Evolutionary conservation across 2,888 invertebrate genomes (phyloP).

Genomic region (Drosophila mercatorum): DNA sequence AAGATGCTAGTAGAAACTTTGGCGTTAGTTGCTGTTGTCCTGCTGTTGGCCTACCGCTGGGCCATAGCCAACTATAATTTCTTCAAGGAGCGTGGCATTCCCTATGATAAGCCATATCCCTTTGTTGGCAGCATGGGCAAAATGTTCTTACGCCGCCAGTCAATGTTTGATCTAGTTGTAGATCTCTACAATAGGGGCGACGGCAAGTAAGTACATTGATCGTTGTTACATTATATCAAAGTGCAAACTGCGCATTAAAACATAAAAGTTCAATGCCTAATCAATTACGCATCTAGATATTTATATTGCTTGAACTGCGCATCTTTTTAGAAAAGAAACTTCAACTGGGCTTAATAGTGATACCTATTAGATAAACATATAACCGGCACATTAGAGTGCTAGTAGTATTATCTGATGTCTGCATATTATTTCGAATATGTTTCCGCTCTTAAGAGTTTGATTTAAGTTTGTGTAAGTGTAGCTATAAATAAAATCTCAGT

Average conservation of each 20-base stretch:
- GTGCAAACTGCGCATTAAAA: constrained; percentile 8
- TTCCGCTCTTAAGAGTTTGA: too few species aligned
- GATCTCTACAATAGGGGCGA: constrained; percentile 31
- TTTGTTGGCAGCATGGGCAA: constrained; percentile 43
- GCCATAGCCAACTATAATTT: constrained; percentile 57
- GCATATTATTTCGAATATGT: too few species aligned
- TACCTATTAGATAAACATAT: not conserved
- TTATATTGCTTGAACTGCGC: not conserved
- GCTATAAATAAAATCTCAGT: too few species aligned
- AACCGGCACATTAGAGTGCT: not conserved
- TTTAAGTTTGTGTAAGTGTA: too few species aligned
- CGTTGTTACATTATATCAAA: not conserved
- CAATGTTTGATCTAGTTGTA: constrained; percentile 38
- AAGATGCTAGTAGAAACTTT: constrained; percentile 38
- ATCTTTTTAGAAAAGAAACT: not conserved
- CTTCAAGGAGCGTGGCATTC: constrained; percentile 71
- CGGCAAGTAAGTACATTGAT: constrained; percentile 33
- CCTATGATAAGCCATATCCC: constrained; percentile 36
- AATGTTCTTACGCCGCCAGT: constrained; percentile 28
- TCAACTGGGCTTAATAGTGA: not conserved
- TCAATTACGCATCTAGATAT: not conserved
- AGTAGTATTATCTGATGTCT: not conserved
- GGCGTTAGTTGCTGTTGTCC: constrained; percentile 27
- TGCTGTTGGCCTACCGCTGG: constrained; percentile 73
- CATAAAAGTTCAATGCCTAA: not conserved